Conservation (phyloP, 1,140 invertebrate species). For the Potamilus streckersoni region DNA sequence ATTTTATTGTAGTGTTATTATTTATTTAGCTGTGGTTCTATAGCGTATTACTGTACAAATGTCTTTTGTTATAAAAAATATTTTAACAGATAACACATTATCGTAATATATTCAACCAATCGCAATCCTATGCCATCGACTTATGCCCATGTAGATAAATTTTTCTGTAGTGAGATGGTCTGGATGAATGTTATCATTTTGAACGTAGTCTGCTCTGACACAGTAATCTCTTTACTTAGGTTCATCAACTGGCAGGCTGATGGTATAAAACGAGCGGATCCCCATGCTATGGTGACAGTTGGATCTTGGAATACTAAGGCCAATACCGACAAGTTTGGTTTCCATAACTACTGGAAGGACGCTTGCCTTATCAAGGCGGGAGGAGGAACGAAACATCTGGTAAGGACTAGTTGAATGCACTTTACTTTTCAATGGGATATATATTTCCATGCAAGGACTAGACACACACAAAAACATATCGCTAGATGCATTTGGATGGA, state of each 20-base stretch:
- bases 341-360: conserved; percentile 66
- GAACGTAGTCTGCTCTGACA: not conserved
- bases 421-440: no score
- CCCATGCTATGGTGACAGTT: conserved; percentile 63
- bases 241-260: conserved; percentile 67
- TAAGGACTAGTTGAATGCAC: no score
- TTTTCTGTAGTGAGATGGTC: not conserved
- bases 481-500: not conserved
- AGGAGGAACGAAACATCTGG: conserved; percentile 27
- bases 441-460: no score
- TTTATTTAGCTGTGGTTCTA: no score
- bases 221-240: conserved; percentile 49
- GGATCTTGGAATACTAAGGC: conserved; percentile 65
- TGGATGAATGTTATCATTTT: conserved; percentile 29
- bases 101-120: no score
- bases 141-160: not conserved
- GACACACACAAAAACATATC: not conserved
- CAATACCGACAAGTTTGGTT: conserved; percentile 63
- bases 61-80: no score
- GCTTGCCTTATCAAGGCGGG: conserved; percentile 61
- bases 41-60: no score
- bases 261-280: conserved; percentile 63
- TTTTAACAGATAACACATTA: no score
- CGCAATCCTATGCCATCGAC: not conserved
- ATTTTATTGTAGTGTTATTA: no score